These are phyloP conservation scores for Petrocephalus microphthalmus DNA, from an alignment of 2,113 vertebrate species.

Conservation along the genomic window DNA sequence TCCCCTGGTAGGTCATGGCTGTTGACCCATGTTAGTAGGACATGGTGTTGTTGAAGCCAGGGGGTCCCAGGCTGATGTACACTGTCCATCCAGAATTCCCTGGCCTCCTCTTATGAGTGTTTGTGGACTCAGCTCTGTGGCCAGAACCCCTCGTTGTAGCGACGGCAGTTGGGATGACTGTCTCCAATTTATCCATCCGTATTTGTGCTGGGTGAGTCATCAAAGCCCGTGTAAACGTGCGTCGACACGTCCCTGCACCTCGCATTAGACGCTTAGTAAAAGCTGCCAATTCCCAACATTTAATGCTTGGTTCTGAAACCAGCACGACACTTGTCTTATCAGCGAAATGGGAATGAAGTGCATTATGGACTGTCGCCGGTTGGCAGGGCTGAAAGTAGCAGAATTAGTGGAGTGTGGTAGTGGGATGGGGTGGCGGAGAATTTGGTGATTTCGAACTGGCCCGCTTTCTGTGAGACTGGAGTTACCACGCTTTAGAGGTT, in stretches of 20 bases:
- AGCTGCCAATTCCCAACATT: background rate
- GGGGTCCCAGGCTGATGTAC: background rate
- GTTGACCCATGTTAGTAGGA: background rate
- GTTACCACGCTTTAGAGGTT: background rate
- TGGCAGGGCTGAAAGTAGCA: background rate
- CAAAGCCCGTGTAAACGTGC: conserved; percentile 31
- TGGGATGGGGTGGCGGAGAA: background rate
- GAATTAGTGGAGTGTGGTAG: background rate
- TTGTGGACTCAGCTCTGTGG: background rate
- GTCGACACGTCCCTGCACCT: background rate
- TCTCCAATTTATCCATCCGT: background rate
- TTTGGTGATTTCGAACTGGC: conserved; percentile 29
- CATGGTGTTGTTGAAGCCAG: background rate
- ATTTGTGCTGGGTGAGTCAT: conserved; percentile 27
- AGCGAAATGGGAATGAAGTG: background rate
- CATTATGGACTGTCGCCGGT: background rate
- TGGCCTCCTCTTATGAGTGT: background rate
- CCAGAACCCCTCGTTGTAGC: background rate
- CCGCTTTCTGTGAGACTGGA: conserved; percentile 20
- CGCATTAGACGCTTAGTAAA: background rate
- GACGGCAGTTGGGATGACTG: conserved; percentile 12
- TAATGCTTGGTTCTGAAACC: conserved; percentile 14
- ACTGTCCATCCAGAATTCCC: background rate
- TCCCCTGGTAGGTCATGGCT: background rate
- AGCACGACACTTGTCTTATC: background rate